A percentile compares a stretch with the other conserved stretches of the same genome.
Conservation (phyloP, 2,113 vertebrate genomes). For the Danionella cerebrum region DNA sequence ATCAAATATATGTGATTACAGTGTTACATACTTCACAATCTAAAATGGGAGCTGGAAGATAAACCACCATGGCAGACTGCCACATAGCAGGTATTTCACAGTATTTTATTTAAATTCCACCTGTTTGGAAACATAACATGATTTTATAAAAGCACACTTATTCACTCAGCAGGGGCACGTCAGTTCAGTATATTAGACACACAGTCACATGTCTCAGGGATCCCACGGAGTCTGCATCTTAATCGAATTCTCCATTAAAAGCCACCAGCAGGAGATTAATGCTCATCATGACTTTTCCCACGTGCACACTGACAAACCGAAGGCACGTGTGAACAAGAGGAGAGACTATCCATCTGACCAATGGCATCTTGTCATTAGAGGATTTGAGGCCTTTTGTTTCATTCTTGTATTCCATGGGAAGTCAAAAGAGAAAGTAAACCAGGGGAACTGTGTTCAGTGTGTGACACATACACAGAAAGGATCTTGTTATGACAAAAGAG, state of each 20-base stretch:
- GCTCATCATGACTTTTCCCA: not conserved
- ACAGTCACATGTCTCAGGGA: constrained; percentile 35
- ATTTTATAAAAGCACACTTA: too few relatives aligned
- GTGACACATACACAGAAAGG: not conserved
- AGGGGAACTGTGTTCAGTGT: too few relatives aligned
- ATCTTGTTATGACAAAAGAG: too few relatives aligned
- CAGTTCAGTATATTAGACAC: too few relatives aligned
- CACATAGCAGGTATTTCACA: too few relatives aligned
- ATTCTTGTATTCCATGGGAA: not conserved
- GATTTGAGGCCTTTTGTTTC: not conserved
- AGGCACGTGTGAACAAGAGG: not conserved
- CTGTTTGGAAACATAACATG: too few relatives aligned
- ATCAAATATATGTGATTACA: too few relatives aligned
- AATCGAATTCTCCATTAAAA: constrained; percentile 60
- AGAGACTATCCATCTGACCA: not conserved
- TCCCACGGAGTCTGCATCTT: constrained; percentile 49
- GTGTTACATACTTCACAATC: too few relatives aligned
- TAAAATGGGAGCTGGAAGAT: too few relatives aligned
- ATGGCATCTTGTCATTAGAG: not conserved
- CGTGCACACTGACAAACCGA: not conserved
- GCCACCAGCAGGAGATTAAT: constrained; percentile 31
- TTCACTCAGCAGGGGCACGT: too few relatives aligned
- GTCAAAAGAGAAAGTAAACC: not conserved
- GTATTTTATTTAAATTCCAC: too few relatives aligned
- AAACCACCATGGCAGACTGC: too few relatives aligned